A percentile compares a stretch with the other conserved stretches of the same genome.
Evolutionary conservation across 2,113 vertebrate genomes (phyloP).

Genomic region (Dasyornis broadbenti): DNA sequence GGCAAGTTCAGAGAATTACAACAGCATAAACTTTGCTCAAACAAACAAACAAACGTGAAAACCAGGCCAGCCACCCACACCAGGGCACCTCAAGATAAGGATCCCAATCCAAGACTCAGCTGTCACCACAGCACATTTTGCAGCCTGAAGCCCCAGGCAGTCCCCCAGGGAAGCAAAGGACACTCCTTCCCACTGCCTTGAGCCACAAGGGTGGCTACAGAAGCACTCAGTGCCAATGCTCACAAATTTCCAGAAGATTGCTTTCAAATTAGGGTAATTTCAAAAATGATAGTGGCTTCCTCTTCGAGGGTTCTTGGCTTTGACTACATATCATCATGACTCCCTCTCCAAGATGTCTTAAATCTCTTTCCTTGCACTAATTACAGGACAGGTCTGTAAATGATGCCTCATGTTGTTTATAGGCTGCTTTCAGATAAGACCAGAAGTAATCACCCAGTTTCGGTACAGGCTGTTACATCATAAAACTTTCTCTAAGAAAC

Average conservation of each 20-base stretch:
- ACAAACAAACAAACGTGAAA: not conserved
- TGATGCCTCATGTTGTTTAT: not conserved
- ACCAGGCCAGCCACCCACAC: not conserved
- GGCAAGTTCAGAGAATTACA: not conserved
- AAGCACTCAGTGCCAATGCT: not conserved
- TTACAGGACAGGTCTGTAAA: not conserved
- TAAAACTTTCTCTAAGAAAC: not conserved
- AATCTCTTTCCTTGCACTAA: not conserved
- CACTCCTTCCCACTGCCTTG: not conserved
- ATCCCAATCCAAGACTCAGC: not conserved
- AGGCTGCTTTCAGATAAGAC: not conserved
- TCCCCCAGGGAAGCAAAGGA: not conserved
- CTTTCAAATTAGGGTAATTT: not conserved
- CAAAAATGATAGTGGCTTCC: not conserved
- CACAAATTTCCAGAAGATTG: not conserved
- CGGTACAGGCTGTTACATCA: not conserved
- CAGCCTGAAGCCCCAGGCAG: not conserved
- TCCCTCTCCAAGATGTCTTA: not conserved
- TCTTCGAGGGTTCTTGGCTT: too few relatives aligned
- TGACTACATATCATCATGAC: not conserved
- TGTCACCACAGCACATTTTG: not conserved
- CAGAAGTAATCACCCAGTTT: not conserved
- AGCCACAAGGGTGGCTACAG: accelerated
- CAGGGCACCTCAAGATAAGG: not conserved
- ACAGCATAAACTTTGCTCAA: not conserved